Conservation (phyloP, 2,113 vertebrate genomes). For the Clarias magur region DNA sequence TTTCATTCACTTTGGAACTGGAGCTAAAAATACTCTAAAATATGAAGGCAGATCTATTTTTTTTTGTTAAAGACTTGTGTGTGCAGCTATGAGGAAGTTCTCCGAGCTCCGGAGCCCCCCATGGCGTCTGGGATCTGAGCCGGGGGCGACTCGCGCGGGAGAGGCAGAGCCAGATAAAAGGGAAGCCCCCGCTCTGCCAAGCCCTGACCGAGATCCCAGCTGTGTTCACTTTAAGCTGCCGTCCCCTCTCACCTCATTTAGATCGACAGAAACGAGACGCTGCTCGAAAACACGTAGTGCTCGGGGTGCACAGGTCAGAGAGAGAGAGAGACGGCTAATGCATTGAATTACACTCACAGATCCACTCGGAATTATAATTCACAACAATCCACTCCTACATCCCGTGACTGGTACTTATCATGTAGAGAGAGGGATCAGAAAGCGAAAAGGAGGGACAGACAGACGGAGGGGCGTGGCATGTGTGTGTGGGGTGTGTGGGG, state of each 20-base stretch:
- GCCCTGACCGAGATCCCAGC: constrained; percentile 32
- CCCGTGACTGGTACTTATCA: background rate
- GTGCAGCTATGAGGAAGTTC: background rate
- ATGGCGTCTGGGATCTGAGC: background rate
- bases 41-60: background rate
- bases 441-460: background rate
- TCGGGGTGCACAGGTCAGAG: background rate
- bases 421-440: background rate
- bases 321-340: constrained; percentile 7
- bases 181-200: constrained; percentile 7
- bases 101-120: background rate
- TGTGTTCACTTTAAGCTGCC: constrained; percentile 30
- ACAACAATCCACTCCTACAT: background rate
- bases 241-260: constrained; percentile 17
- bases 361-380: constrained; percentile 8
- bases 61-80: background rate
- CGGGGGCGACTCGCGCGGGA: background rate
- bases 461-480: too few relatives aligned
- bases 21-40: background rate
- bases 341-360: constrained; percentile 3
- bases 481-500: too few relatives aligned
- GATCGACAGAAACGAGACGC: background rate
- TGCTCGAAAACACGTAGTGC: background rate
- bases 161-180: constrained; percentile 26
- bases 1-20: background rate